Evolutionary conservation across 2,797 vertebrate species (phyloP).

Genomic region (Poecile montanus): DNA sequence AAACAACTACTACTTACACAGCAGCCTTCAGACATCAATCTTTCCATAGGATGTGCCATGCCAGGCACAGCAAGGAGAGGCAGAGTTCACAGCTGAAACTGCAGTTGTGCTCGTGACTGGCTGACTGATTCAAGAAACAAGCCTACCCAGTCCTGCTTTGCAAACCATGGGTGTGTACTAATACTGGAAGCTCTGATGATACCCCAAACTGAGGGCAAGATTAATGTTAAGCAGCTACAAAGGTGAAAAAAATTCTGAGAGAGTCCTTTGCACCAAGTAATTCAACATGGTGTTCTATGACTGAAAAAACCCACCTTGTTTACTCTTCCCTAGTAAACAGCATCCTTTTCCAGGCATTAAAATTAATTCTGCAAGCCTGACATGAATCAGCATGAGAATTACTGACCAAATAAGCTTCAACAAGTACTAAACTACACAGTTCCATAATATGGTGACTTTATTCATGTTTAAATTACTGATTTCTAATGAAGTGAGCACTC

Average conservation of each 20-base stretch:
- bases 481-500: slow-evolving; percentile 38
- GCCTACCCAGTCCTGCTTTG: neutral
- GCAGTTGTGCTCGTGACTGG: neutral
- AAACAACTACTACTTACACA: neutral
- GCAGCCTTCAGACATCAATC: neutral
- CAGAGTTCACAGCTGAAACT: neutral
- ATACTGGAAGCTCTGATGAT: neutral
- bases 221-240: neutral
- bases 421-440: neutral
- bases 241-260: neutral
- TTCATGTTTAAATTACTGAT: slow-evolving; percentile 36
- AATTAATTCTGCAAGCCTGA: slow-evolving; percentile 1
- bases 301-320: neutral
- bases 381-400: slow-evolving; percentile 15
- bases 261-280: neutral
- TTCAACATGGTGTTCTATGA: neutral
- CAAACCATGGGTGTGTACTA: neutral
- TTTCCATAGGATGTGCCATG: neutral
- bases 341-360: neutral
- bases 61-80: neutral
- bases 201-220: neutral
- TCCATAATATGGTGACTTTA: neutral
- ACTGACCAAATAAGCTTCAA: neutral
- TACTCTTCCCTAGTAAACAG: neutral
- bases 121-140: neutral